phyloP scores from a whole-genome alignment of 2,113 vertebrate species.

The Muntiacus reevesi region DNA sequence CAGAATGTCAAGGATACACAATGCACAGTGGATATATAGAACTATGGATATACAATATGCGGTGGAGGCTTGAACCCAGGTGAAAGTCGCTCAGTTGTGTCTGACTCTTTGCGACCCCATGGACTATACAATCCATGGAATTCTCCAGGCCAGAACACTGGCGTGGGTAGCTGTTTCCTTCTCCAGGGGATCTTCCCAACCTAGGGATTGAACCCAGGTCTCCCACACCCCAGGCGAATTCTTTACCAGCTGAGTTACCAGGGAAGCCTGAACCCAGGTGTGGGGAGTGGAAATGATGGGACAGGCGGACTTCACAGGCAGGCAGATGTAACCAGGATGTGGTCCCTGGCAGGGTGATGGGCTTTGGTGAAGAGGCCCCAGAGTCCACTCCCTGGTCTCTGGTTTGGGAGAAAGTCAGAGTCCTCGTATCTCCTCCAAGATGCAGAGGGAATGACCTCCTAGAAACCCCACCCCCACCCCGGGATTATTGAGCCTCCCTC shows the following conservation, averaged over 20 bases:
- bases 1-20: too few relatives aligned
- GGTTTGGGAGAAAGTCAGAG: background rate
- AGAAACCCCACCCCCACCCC: background rate
- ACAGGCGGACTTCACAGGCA: rapidly evolving
- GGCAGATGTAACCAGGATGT: background rate
- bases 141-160: background rate
- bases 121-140: background rate
- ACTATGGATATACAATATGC: background rate
- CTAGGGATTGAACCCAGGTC: background rate
- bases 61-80: background rate
- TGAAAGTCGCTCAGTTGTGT: background rate
- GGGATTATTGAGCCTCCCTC: background rate
- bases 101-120: background rate
- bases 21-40: rapidly evolving
- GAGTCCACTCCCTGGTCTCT: background rate
- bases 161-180: rapidly evolving
- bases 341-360: rapidly evolving
- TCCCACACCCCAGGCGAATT: background rate
- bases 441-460: background rate
- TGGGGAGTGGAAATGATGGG: background rate
- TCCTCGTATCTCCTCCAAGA: background rate
- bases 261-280: background rate
- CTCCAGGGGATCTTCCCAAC: background rate
- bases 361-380: background rate
- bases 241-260: background rate